Conservation (phyloP, 1,140 invertebrate genomes). For the Cotesia glomerata region DNA sequence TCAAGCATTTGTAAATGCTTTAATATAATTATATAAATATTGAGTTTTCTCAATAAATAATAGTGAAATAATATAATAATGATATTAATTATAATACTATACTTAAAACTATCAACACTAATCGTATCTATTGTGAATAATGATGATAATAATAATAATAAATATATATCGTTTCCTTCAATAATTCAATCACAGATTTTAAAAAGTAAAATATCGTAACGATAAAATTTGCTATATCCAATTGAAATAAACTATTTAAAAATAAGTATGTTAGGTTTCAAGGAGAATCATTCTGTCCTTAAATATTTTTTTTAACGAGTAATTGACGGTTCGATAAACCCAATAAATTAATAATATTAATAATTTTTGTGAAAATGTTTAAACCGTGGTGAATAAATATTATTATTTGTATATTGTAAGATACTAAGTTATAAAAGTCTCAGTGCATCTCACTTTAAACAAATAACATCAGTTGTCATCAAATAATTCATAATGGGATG, state of each 20-base stretch:
- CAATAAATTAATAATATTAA: not conserved
- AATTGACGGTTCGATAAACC: not conserved
- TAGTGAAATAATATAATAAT: conserved; percentile 1
- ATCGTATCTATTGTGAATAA: conserved; percentile 4
- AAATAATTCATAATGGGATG: conserved; percentile 10
- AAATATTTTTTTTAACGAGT: not conserved
- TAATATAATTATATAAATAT: not conserved
- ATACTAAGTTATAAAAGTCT: conserved; percentile 54
- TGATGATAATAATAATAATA: not conserved
- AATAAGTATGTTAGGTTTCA: not conserved
- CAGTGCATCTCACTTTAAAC: conserved; percentile 27
- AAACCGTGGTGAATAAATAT: conserved; percentile 21
- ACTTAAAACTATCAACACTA: not conserved
- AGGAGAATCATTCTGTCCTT: too few species aligned
- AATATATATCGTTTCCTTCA: not conserved
- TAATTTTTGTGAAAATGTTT: not conserved
- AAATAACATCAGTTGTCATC: not conserved
- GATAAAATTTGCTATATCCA: not conserved
- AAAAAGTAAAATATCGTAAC: not conserved
- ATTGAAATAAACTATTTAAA: not conserved
- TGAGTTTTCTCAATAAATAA: not conserved
- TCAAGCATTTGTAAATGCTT: not conserved
- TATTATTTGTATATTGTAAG: conserved; percentile 54
- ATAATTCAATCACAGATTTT: conserved; percentile 1
- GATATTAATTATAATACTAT: conserved; percentile 36